Evolutionary conservation across 2,888 invertebrate species (phyloP).

Genomic region (Xanthorhoe spadicearia): DNA sequence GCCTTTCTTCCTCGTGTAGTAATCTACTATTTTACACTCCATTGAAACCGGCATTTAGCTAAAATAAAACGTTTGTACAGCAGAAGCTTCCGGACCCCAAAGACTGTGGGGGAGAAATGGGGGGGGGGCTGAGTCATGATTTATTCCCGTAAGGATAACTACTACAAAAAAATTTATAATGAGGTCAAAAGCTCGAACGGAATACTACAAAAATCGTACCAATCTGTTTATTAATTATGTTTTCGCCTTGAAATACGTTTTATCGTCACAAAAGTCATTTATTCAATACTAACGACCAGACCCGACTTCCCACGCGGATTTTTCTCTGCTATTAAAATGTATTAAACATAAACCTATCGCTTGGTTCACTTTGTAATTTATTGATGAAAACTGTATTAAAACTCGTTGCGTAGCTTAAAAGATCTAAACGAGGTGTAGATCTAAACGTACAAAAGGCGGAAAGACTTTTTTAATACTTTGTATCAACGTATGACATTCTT

Average conservation of each 20-base stretch:
- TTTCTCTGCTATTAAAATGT: too few relatives aligned
- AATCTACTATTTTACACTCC: neutral
- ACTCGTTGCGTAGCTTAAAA: too few relatives aligned
- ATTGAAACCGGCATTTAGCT: slow-evolving; percentile 38
- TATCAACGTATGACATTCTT: too few relatives aligned
- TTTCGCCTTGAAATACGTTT: neutral
- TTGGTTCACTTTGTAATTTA: too few relatives aligned
- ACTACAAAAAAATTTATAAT: slow-evolving; percentile 58
- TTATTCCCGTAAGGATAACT: slow-evolving; percentile 61
- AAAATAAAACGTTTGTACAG: slow-evolving; percentile 59
- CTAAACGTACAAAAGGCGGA: too few relatives aligned
- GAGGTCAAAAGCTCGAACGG: slow-evolving; percentile 41
- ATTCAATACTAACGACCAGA: too few relatives aligned
- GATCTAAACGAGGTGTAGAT: too few relatives aligned
- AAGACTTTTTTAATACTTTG: too few relatives aligned
- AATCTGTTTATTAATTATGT: neutral
- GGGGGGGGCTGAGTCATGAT: slow-evolving; percentile 55
- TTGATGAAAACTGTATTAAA: too few relatives aligned
- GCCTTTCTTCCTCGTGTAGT: too few relatives aligned
- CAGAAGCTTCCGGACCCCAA: slow-evolving; percentile 51
- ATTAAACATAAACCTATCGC: too few relatives aligned
- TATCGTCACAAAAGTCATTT: neutral
- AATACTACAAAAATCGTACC: neutral
- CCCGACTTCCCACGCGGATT: too few relatives aligned
- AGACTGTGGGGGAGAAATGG: slow-evolving; percentile 40